These are phyloP conservation scores for Varroa destructor DNA, from an alignment of 1,140 invertebrate genomes.

Conservation along the genomic window DNA sequence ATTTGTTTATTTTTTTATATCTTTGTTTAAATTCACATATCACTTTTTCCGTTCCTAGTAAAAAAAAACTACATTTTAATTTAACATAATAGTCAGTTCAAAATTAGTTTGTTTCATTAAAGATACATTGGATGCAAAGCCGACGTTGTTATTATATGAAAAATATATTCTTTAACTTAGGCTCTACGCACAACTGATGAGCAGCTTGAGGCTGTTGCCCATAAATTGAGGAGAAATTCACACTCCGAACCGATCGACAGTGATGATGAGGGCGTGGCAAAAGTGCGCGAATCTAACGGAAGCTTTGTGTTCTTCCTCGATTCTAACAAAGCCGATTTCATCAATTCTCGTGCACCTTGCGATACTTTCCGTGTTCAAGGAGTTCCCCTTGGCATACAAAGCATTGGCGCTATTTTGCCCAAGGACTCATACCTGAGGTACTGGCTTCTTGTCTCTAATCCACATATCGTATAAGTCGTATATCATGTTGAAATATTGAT, in stretches of 20 bases:
- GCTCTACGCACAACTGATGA: conserved; percentile 10
- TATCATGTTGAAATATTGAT: no score
- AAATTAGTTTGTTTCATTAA: no score
- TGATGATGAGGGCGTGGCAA: conserved; percentile 11
- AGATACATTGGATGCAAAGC: no score
- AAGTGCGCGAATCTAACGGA: conserved; percentile 16
- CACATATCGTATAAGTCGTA: no score
- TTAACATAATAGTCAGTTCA: no score
- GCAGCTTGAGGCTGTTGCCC: background rate
- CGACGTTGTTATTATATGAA: no score
- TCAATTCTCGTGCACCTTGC: conserved; percentile 8
- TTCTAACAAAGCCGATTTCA: conserved; percentile 23
- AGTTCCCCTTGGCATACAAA: background rate
- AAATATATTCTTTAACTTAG: background rate
- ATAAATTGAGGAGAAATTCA: background rate
- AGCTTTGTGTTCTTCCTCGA: conserved; percentile 25
- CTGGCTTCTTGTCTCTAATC: no score
- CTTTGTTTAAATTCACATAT: no score
- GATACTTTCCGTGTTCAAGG: conserved; percentile 22
- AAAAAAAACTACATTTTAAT: no score
- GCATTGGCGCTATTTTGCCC: conserved; percentile 9
- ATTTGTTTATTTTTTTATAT: background rate
- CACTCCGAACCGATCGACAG: conserved; percentile 27
- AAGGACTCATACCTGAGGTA: conserved; percentile 14
- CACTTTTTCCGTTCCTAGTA: no score